A percentile compares a stretch with the other conserved stretches of the same genome.
Evolutionary conservation across 2,888 invertebrate genomes (phyloP).

Genomic region (Podotricha telesiphe): DNA sequence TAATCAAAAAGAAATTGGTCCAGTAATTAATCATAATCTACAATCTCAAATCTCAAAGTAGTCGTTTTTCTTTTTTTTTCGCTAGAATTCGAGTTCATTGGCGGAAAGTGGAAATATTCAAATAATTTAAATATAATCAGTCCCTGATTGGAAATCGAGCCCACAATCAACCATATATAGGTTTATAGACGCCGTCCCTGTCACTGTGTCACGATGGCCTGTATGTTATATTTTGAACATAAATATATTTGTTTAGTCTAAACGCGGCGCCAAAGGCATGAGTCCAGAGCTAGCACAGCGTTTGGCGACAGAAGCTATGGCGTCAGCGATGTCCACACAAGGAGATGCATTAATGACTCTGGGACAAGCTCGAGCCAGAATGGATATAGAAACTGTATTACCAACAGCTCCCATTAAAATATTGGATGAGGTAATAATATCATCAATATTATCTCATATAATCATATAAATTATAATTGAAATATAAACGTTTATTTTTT

Average conservation of each 20-base stretch:
- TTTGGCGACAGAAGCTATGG: constrained; percentile 67
- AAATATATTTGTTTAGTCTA: constrained; percentile 56
- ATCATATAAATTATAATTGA: no score
- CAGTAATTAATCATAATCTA: no score
- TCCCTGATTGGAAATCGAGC: no score
- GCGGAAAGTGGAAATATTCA: no score
- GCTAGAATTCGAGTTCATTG: no score
- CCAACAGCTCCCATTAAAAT: constrained; percentile 66
- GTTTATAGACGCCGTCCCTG: no score
- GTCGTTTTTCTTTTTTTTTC: no score
- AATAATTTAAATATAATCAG: neutral
- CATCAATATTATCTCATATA: neutral
- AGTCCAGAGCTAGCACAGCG: constrained; percentile 61
- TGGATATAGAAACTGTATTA: constrained; percentile 67
- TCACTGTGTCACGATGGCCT: no score
- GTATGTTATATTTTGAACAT: neutral
- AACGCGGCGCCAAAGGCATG: constrained; percentile 78
- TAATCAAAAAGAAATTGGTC: no score
- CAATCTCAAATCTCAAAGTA: no score
- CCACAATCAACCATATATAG: neutral
- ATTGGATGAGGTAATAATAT: constrained; percentile 62
- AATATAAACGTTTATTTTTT: no score
- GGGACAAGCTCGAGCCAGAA: constrained; percentile 68
- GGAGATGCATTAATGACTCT: constrained; percentile 72
- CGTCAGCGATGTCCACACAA: constrained; percentile 59